These are phyloP conservation scores for Sphinx pinastri DNA, from an alignment of 2,888 invertebrate genomes.

Conservation along the genomic window DNA sequence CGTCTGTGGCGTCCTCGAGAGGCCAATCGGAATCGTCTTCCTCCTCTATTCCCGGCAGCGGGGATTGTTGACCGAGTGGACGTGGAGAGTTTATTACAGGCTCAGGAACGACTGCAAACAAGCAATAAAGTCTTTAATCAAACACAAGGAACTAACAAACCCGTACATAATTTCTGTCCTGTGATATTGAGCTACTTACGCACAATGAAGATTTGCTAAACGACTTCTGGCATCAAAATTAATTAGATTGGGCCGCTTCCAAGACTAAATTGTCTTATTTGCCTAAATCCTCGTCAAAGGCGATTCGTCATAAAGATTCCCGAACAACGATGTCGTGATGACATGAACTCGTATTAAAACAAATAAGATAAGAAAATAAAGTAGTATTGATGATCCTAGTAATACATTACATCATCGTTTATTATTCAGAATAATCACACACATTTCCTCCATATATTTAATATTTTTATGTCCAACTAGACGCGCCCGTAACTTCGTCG, in stretches of 20 bases:
- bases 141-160: slow-evolving; percentile 39
- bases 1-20: slow-evolving; percentile 79
- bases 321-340: not conserved
- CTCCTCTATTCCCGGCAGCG: slow-evolving; percentile 92
- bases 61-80: slow-evolving; percentile 87
- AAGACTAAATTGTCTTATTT: slow-evolving; percentile 43
- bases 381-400: not conserved
- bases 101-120: slow-evolving; percentile 82
- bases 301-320: slow-evolving; percentile 14
- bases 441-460: not conserved
- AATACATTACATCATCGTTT: not conserved
- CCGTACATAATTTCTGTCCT: slow-evolving; percentile 29
- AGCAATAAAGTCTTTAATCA: slow-evolving; percentile 58
- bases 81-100: slow-evolving; percentile 82
- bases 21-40: slow-evolving; percentile 89
- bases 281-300: slow-evolving; percentile 35
- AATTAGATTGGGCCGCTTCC: slow-evolving; percentile 43
- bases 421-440: not conserved
- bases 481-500: too few species aligned
- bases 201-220: slow-evolving; percentile 51
- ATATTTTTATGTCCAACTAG: not conserved
- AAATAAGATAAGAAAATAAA: slow-evolving; percentile 11
- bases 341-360: not conserved
- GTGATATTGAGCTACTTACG: slow-evolving; percentile 38
- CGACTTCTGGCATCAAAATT: slow-evolving; percentile 47